These are phyloP conservation scores for Acromyrmex echinatior DNA, from an alignment of 1,140 invertebrate species.

Conservation along the genomic window DNA sequence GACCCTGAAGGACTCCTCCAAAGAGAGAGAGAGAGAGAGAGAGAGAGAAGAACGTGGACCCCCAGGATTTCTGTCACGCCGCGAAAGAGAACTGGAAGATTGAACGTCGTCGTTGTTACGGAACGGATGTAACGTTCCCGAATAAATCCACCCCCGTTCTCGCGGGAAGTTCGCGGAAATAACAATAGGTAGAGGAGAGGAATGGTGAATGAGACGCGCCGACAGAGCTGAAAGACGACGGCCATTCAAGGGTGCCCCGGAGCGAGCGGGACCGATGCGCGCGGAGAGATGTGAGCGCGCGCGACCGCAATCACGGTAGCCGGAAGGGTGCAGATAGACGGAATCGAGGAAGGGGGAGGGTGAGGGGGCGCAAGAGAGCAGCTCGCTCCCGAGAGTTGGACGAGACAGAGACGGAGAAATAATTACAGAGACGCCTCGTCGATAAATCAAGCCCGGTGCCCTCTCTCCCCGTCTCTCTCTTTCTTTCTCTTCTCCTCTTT, in stretches of 20 bases:
- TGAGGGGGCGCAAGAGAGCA: conserved; percentile 5
- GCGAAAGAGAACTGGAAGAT: not conserved
- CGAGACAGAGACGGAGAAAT: conserved; percentile 82
- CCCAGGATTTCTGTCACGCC: not conserved
- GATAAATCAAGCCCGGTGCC: conserved; percentile 83
- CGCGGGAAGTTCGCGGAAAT: conserved; percentile 42
- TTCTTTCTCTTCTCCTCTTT: conserved; percentile 32
- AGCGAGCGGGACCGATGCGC: conserved; percentile 70
- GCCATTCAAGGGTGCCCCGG: conserved; percentile 73
- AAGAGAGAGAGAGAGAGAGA: no score
- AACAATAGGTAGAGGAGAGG: conserved; percentile 28
- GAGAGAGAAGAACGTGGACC: not conserved
- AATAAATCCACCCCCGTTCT: not conserved
- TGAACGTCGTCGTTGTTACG: not conserved
- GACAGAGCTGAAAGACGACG: conserved; percentile 69
- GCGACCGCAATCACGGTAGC: conserved; percentile 82
- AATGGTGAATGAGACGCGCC: conserved; percentile 66
- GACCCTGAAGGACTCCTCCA: conserved; percentile 8
- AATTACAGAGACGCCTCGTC: conserved; percentile 86
- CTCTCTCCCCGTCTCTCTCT: conserved; percentile 37
- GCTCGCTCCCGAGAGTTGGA: conserved; percentile 50
- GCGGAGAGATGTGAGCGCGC: conserved; percentile 62
- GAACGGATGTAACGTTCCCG: not conserved
- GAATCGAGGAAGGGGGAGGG: conserved; percentile 1
- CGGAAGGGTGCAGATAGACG: conserved; percentile 80